phyloP scores from a whole-genome alignment of 2,797 vertebrate species.

The Varecia variegata region DNA sequence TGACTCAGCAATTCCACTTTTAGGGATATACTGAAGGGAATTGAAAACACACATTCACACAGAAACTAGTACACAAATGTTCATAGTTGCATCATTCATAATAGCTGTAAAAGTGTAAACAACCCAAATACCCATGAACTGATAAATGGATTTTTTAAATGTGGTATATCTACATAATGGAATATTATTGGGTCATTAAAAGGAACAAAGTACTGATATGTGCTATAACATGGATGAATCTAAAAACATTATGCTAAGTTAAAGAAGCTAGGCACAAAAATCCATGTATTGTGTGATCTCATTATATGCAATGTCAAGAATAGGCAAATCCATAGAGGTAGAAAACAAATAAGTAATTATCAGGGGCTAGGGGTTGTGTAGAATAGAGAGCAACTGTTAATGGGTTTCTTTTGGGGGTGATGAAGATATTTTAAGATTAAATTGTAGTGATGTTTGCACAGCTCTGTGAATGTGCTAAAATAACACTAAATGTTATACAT shows the following conservation, averaged over 20 bases:
- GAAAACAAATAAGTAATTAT: background rate
- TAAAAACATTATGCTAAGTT: background rate
- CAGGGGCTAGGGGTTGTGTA: too few relatives aligned
- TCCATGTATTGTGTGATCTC: too few relatives aligned
- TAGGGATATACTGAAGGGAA: background rate
- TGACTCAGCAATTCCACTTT: background rate
- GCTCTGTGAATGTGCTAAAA: background rate
- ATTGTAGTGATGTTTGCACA: background rate
- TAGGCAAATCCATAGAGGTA: background rate
- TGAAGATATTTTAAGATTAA: background rate
- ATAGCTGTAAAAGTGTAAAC: background rate
- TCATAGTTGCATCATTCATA: background rate
- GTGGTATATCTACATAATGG: background rate
- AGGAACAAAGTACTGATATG: background rate
- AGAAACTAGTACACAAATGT: background rate
- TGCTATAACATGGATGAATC: background rate
- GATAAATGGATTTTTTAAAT: background rate
- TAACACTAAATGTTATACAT: background rate
- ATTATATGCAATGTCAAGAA: background rate
- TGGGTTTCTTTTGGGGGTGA: background rate
- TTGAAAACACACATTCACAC: background rate
- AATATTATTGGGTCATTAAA: background rate
- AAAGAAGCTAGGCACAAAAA: background rate
- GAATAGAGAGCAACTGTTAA: background rate
- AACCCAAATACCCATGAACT: background rate